phyloP scores from a whole-genome alignment of 2,888 invertebrate species.

The Nysson spinosus region DNA sequence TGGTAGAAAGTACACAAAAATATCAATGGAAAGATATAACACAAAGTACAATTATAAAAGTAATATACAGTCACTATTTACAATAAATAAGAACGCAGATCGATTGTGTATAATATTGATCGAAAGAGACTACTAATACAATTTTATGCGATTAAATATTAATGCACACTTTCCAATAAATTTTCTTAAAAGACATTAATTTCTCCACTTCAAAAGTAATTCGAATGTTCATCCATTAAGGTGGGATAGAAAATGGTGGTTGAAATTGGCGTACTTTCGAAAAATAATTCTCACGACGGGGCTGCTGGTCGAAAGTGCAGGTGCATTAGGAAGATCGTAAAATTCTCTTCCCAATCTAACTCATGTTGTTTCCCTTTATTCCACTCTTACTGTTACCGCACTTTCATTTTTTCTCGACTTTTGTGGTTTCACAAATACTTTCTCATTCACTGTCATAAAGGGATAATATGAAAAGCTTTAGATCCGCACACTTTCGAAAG shows the following conservation, averaged over 20 bases:
- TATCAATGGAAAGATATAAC: too few species aligned
- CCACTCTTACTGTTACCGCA: neutral
- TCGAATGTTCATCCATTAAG: conserved; percentile 10
- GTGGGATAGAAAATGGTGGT: conserved; percentile 25
- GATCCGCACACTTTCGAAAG: conserved; percentile 2
- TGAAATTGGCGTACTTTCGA: conserved; percentile 32
- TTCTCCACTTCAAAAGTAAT: conserved; percentile 1
- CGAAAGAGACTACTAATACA: too few species aligned
- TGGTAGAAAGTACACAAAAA: too few species aligned
- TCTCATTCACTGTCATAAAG: conserved; percentile 23
- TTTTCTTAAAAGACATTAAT: conserved; percentile 3
- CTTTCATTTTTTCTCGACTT: conserved; percentile 1
- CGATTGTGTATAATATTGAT: too few species aligned
- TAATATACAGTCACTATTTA: too few species aligned
- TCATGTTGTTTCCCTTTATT: conserved; percentile 2
- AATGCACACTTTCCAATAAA: conserved; percentile 3
- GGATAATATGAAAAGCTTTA: conserved; percentile 32
- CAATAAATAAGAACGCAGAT: too few species aligned
- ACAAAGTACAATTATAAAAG: too few species aligned
- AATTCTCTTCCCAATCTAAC: neutral
- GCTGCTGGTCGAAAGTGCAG: conserved; percentile 4
- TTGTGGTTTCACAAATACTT: conserved; percentile 36
- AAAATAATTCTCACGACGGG: conserved; percentile 32
- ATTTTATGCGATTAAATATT: too few species aligned
- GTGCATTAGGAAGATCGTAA: neutral